These are phyloP conservation scores for Ptyas mucosa DNA, from an alignment of 2,113 vertebrate genomes.

Conservation along the genomic window DNA sequence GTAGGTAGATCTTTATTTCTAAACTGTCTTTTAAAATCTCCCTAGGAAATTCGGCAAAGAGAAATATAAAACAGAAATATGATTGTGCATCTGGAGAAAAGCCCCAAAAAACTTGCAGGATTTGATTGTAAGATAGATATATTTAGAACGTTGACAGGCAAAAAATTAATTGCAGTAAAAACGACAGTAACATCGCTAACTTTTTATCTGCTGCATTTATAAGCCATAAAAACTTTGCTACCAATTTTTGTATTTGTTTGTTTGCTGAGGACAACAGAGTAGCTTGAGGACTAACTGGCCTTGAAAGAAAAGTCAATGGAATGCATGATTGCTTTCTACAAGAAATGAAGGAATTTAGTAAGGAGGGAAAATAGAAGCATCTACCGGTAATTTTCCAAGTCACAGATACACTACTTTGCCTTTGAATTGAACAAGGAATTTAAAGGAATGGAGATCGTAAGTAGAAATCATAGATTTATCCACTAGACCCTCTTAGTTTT, in stretches of 20 bases:
- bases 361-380: neutral
- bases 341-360: neutral
- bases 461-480: neutral
- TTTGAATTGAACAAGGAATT: neutral
- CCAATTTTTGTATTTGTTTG: neutral
- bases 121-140: constrained; percentile 9
- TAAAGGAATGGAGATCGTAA: neutral
- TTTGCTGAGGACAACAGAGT: neutral
- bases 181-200: constrained; percentile 13
- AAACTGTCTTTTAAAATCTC: constrained; percentile 8
- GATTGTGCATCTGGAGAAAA: constrained; percentile 7
- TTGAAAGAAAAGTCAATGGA: neutral
- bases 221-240: neutral
- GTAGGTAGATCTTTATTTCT: neutral
- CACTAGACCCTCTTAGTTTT: neutral
- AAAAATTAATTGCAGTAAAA: constrained; percentile 12
- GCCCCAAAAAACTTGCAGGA: neutral
- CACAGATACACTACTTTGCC: neutral
- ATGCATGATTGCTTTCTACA: neutral
- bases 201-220: neutral
- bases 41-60: neutral
- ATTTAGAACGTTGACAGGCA: constrained; percentile 12
- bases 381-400: neutral
- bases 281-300: neutral
- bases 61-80: constrained; percentile 25